Evolutionary conservation across 2,888 invertebrate species (phyloP), one percentile per base, ranked within the genome.

Genomic region (Drosophila melanosoma): DNA sequence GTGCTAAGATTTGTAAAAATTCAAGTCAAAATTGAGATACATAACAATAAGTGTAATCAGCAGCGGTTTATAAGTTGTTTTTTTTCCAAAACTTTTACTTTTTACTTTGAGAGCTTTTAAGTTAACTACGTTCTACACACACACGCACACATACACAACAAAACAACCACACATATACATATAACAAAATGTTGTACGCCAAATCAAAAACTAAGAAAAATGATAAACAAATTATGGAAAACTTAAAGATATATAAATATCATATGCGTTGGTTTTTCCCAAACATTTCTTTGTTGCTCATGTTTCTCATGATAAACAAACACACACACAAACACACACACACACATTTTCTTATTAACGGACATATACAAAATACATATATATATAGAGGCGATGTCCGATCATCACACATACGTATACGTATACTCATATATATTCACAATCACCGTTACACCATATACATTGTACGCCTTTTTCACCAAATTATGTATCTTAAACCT

Each of bases 51-150:
- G 79, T 87, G 81, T 72, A 82, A 81, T 82, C 76, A 70, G 82
- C 74, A 72, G 82, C 75, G 85, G 67, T 70, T 65, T 76, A 85
- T 85, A 51, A 52, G 58, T 83, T n/a, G n/a, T 74, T 59, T 74
- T 83, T 48, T 59, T 74, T 83, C 42, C 74, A 40, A 70, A 70
- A 56, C 38, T 56, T 81, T 81, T 38, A 68, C 75, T 62, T 75
- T 83, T 85, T 90, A 12, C 65, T 69, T 86, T 88, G 73, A 85
- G 79, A 86, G 69, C 69, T 68, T 85, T 82, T 83, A 38, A 54
- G 69, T 85, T 88, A 35, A 64, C 60, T 57, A 70, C 65, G 76
- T 66, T 58, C 60, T 67, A 51, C 53, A 83, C 59, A 71, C 63
- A 75, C 51, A 68, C 60, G 70, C 69, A 73, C 68, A 53, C 62